Evolutionary conservation across 2,113 vertebrate species (phyloP).

Genomic region (Isichthys henryi): DNA sequence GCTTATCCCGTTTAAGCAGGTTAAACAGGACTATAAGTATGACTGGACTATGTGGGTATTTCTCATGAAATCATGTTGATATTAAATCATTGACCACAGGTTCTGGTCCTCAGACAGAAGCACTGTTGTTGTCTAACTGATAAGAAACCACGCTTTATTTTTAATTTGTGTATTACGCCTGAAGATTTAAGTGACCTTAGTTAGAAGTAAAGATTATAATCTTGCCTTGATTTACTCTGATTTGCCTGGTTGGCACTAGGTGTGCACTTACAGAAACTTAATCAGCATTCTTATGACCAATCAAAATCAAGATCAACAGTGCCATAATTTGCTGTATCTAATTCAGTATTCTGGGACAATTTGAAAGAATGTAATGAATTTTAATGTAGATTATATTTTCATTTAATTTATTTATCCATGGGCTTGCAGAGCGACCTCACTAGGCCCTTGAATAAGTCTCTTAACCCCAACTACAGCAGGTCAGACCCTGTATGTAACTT

Average conservation of each 20-base stretch:
- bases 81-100: neutral
- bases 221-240: neutral
- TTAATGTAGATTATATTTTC: neutral
- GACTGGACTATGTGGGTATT: neutral
- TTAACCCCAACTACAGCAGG: neutral
- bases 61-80: neutral
- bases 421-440: neutral
- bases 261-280: neutral
- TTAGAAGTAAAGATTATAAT: neutral
- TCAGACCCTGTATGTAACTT: neutral
- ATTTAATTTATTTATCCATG: neutral
- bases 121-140: neutral
- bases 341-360: neutral
- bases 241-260: neutral
- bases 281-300: neutral
- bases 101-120: neutral
- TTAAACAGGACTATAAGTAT: neutral
- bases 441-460: neutral
- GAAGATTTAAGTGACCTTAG: neutral
- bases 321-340: neutral
- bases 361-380: neutral
- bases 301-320: neutral
- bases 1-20: neutral
- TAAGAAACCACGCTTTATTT: neutral
- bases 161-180: neutral